These are phyloP conservation scores for Torymus aiolomorphi DNA, from an alignment of 2,888 invertebrate genomes.

Conservation along the genomic window DNA sequence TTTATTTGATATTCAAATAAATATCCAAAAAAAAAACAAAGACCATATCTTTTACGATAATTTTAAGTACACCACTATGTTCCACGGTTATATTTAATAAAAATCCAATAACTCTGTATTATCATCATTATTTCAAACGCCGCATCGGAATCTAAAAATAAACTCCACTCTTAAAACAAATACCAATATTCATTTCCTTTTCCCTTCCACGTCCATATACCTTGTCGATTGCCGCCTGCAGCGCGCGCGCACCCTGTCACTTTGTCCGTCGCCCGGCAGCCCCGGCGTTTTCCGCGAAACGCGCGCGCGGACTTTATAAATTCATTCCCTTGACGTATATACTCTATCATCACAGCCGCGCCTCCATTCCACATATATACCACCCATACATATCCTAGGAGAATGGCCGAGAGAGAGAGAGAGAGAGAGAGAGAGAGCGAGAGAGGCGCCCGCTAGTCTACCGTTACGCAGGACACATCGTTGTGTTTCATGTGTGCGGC, in stretches of 20 bases:
- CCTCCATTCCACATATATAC: background rate
- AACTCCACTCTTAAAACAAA: background rate
- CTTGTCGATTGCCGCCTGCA: too few relatives aligned
- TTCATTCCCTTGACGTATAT: constrained; percentile 32
- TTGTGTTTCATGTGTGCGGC: constrained; percentile 5
- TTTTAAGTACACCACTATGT: too few relatives aligned
- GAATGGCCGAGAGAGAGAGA: constrained; percentile 24
- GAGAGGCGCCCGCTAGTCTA: constrained; percentile 27
- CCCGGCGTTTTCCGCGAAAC: constrained; percentile 4
- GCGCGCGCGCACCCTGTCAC: constrained; percentile 1
- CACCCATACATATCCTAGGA: constrained; percentile 22
- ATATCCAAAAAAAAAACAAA: too few relatives aligned
- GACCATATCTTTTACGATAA: too few relatives aligned
- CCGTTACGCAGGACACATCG: constrained; percentile 24
- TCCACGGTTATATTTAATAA: too few relatives aligned
- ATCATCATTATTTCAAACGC: too few relatives aligned
- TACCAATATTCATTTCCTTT: background rate
- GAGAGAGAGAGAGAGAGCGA: background rate
- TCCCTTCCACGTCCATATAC: background rate
- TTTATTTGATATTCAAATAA: too few relatives aligned
- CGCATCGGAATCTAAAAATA: background rate
- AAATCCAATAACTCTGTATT: too few relatives aligned
- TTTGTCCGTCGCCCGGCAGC: constrained; percentile 22
- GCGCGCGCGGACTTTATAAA: constrained; percentile 39
- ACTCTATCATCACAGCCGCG: constrained; percentile 26